A percentile compares a stretch with the other conserved stretches of the same genome.
These are phyloP conservation scores for Panonychus citri DNA, from an alignment of 1,140 invertebrate genomes.

Conservation along the genomic window DNA sequence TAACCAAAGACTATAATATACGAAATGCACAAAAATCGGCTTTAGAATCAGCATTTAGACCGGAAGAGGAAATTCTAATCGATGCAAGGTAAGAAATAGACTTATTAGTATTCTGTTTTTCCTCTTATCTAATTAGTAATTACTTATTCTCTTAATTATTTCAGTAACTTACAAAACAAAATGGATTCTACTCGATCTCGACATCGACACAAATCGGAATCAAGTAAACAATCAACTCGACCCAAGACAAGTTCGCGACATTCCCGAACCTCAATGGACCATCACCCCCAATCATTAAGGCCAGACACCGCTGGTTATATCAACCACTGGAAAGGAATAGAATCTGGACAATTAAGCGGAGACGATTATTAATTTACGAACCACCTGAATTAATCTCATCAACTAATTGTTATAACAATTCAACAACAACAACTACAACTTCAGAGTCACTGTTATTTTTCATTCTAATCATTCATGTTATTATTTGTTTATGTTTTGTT, in stretches of 20 bases:
- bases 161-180: neutral
- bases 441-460: too few species aligned
- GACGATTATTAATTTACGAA: too few species aligned
- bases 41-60: conserved; percentile 41
- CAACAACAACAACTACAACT: too few species aligned
- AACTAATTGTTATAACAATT: too few species aligned
- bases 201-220: neutral
- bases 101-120: neutral
- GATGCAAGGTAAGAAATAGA: conserved; percentile 29
- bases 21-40: conserved; percentile 45
- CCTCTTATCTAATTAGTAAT: neutral
- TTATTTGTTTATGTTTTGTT: too few species aligned
- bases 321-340: neutral
- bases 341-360: too few species aligned
- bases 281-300: conserved; percentile 9
- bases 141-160: neutral
- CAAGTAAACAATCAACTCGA: conserved; percentile 5
- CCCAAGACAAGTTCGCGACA: conserved; percentile 15
- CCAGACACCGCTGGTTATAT: conserved; percentile 11
- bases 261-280: neutral
- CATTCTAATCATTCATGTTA: too few species aligned
- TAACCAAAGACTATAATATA: conserved; percentile 50
- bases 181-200: neutral
- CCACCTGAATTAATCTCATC: too few species aligned
- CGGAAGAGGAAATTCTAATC: conserved; percentile 46